Conservation (phyloP, 2,797 vertebrate genomes). For the Anolis apletophallus region DNA sequence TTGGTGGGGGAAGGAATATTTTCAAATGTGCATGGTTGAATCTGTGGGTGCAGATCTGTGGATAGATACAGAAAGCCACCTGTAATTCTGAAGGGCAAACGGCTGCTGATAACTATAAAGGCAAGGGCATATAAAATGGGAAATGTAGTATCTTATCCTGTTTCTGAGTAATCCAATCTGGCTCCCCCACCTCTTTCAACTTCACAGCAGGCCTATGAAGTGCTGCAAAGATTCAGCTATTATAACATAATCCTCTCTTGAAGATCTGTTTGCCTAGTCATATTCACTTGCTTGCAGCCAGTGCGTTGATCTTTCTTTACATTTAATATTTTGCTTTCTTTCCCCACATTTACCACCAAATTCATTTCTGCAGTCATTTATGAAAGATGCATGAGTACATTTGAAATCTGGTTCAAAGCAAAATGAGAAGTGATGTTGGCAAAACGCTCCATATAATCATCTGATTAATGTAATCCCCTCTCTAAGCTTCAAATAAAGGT, state of each 20-base stretch:
- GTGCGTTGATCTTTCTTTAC: background rate
- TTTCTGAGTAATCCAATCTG: background rate
- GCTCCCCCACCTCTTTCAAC: too few species aligned
- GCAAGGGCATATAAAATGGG: background rate
- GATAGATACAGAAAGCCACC: too few species aligned
- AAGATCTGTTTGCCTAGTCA: background rate
- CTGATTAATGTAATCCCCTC: slow-evolving; percentile 65
- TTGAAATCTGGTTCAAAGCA: slow-evolving; percentile 47
- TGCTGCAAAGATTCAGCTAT: background rate
- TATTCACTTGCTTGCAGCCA: background rate
- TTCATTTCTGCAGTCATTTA: background rate
- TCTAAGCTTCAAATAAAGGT: slow-evolving; percentile 62
- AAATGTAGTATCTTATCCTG: background rate
- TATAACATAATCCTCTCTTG: background rate
- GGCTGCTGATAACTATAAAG: background rate
- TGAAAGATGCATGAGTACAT: slow-evolving; percentile 15
- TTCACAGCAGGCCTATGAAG: background rate
- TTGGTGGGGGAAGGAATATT: too few species aligned
- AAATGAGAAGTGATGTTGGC: slow-evolving; percentile 54
- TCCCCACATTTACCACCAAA: background rate
- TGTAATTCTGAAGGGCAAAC: too few species aligned
- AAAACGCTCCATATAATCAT: slow-evolving; percentile 58
- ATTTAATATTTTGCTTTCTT: background rate
- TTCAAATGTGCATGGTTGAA: too few species aligned
- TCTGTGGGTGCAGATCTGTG: too few species aligned